Base-by-base conservation (phyloP, 2,888 invertebrate species). In the Caenorhabditis sinica region DNA sequence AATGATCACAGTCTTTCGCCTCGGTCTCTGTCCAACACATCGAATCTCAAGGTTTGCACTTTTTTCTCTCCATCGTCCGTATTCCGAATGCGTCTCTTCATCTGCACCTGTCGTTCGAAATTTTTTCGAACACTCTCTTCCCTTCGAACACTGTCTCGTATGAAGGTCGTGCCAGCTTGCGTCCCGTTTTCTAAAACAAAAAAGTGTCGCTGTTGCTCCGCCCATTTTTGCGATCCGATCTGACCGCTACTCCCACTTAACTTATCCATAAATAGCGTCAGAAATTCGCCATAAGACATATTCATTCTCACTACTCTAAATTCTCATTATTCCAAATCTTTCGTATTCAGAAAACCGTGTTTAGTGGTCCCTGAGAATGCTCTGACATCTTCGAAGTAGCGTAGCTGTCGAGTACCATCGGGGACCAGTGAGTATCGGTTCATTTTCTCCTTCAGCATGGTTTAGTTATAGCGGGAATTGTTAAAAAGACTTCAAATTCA, bases 121-220 rank as follows among this genome's bases (percentile, higher is more conserved):
- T 56, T 61, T 25, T 56, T 23, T 20, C 23, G 53, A 56, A 56
- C 53, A 9, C 56, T 15, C 69, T 56, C 68, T 68, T 53, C 17
- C 1, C 33, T 25, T 15, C 11, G 23, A 40, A 40, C 36, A 56
- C 69, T 69, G n/a, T 69, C 40, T 74, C 17, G 25, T 23, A 17
- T n/a, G 56, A 66, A 75, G 75, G 76, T 60, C 68, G 76, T 76
- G 49, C 76, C 60, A 76, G 76, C 76, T 68, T 76, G 76, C 36
- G 40, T 23, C 63, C 30, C 68, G 23, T 13, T 40, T 58, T 76
- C 33, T 56, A 68, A 61, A 51, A 61, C 30, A 76, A 65, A 75
- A 75, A 60, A 60, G 45, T 9, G 36, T 69, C 17, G 23, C 1
- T 25, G 0, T 11, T 30, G 20, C 69, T 69, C 69, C 69, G 51